phyloP scores from a whole-genome alignment of 1,140 invertebrate genomes.

The Nasonia vitripennis region DNA sequence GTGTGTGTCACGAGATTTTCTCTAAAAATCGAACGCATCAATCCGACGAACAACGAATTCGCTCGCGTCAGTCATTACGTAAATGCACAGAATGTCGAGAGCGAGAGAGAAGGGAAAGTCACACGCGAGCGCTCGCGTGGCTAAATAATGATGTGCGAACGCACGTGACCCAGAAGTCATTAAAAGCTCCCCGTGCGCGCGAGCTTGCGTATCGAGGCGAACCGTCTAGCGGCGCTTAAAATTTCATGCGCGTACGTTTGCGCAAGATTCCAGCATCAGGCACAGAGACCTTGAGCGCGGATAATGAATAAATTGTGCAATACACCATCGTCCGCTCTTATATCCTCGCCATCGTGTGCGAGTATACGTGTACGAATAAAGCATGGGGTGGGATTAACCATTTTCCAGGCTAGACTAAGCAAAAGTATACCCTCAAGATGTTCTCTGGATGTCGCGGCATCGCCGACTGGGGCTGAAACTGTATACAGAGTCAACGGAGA shows the following conservation, averaged over 20 bases:
- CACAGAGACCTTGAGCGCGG: background rate
- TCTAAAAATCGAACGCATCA: too few species aligned
- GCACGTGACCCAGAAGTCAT: background rate
- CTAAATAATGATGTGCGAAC: background rate
- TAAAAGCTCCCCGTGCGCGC: background rate
- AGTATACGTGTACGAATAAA: background rate
- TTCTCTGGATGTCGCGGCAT: background rate
- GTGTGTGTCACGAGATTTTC: too few species aligned
- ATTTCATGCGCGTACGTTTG: background rate
- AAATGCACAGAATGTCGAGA: too few species aligned
- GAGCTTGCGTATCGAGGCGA: background rate
- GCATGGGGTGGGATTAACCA: background rate
- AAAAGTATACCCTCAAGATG: background rate
- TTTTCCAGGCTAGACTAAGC: background rate
- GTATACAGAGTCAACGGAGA: background rate
- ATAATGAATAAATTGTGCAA: background rate
- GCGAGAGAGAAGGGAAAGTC: background rate
- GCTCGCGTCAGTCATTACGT: background rate
- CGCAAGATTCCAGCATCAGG: background rate
- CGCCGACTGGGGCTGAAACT: background rate
- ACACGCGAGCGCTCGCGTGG: too few species aligned
- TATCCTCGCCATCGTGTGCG: too few species aligned
- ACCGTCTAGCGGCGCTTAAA: background rate
- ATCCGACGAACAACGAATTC: background rate
- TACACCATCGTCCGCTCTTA: too few species aligned